Evolutionary conservation across 1,140 invertebrate species (phyloP).

Genomic region (Heliconius congener): DNA sequence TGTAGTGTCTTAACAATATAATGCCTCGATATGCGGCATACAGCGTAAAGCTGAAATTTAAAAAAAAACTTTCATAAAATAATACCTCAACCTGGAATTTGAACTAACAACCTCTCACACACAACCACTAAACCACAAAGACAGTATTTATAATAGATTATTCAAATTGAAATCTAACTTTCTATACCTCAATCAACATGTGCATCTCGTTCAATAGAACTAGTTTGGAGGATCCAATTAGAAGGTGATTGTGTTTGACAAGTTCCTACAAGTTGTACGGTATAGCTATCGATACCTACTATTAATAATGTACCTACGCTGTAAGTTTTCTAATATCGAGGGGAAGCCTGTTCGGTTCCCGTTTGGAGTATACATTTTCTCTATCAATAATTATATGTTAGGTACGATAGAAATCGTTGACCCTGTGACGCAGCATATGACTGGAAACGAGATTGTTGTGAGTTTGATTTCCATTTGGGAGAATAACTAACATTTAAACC

Average conservation of each 20-base stretch:
- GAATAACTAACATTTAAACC: too few species aligned
- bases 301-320: not conserved
- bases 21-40: too few species aligned
- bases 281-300: not conserved
- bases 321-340: not conserved
- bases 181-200: constrained; percentile 10
- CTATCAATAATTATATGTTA: too few species aligned
- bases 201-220: constrained; percentile 15
- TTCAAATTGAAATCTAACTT: constrained; percentile 9
- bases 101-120: not conserved
- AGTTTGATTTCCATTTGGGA: too few species aligned
- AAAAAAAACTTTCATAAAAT: too few species aligned
- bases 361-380: not conserved
- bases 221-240: constrained; percentile 20
- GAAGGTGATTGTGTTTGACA: constrained; percentile 15
- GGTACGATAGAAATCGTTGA: too few species aligned
- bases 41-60: too few species aligned
- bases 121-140: not conserved
- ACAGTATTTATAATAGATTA: constrained; percentile 3
- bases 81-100: not conserved
- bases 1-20: too few species aligned
- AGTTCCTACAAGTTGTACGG: constrained; percentile 12
- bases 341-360: not conserved
- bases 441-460: too few species aligned
- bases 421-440: too few species aligned